phyloP scores from a whole-genome alignment of 2,113 vertebrate species.

The Sturnus vulgaris region DNA sequence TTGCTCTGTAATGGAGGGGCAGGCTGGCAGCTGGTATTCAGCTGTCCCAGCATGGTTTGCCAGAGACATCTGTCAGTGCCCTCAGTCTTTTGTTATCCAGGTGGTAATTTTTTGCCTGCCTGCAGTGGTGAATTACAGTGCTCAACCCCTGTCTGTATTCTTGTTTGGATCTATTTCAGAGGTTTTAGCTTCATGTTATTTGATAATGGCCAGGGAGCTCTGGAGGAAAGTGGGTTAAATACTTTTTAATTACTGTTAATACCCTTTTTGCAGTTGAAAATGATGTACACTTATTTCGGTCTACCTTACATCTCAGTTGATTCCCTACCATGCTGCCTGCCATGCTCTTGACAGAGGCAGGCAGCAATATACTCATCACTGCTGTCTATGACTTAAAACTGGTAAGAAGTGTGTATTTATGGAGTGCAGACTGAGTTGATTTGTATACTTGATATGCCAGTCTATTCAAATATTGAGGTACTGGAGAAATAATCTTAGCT shows the following conservation, averaged over 20 bases:
- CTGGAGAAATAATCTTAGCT: neutral
- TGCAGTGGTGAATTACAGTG: slow-evolving; percentile 33
- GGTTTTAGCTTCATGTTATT: neutral
- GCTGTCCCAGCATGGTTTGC: neutral
- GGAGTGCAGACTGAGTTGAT: neutral
- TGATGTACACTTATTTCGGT: neutral
- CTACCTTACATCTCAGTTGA: neutral
- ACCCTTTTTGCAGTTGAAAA: neutral
- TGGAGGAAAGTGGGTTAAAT: neutral
- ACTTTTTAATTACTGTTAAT: slow-evolving; percentile 7
- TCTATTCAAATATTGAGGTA: neutral
- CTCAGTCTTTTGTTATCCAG: slow-evolving; percentile 2
- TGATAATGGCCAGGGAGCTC: neutral
- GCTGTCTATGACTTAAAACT: neutral
- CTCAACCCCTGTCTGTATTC: neutral
- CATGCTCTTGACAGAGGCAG: neutral
- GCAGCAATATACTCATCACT: neutral
- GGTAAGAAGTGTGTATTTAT: neutral
- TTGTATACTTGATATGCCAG: neutral
- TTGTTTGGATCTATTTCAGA: neutral
- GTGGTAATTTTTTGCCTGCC: slow-evolving; percentile 37
- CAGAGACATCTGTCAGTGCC: slow-evolving; percentile 9
- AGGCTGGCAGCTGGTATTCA: slow-evolving; percentile 7
- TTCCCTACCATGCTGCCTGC: neutral
- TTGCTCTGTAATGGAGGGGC: neutral